A percentile compares a stretch with the other conserved stretches of the same genome.
phyloP scores from a whole-genome alignment of 2,888 invertebrate species.

The Neuroscelio doddi region DNA sequence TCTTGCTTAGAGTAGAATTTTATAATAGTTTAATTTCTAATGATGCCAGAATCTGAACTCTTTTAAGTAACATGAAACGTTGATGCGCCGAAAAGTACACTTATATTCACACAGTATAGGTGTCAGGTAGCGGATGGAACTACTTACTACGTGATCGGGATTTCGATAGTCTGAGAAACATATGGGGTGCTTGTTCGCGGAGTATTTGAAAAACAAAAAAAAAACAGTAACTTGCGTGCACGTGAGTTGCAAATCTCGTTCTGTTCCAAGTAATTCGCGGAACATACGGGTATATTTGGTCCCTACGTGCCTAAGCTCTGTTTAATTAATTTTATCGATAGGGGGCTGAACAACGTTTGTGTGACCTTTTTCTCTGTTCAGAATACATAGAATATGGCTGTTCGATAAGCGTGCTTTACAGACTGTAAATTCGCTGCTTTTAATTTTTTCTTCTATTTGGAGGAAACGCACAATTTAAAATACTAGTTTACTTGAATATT shows the following conservation, averaged over 20 bases:
- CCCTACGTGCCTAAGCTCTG: not conserved
- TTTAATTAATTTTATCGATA: constrained; percentile 41
- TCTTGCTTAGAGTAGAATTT: too few relatives aligned
- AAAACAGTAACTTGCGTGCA: constrained; percentile 37
- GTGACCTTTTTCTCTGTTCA: constrained; percentile 21
- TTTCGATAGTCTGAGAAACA: constrained; percentile 58
- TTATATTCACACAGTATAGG: constrained; percentile 12
- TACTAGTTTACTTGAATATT: too few relatives aligned
- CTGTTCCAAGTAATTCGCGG: constrained; percentile 18
- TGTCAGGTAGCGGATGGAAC: constrained; percentile 45
- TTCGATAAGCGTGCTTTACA: too few relatives aligned
- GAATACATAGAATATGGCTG: constrained; percentile 19
- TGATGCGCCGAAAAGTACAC: constrained; percentile 24
- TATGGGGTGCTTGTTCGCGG: constrained; percentile 43
- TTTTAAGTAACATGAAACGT: not conserved
- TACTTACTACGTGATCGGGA: constrained; percentile 59
- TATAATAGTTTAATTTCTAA: too few relatives aligned
- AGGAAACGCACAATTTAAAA: too few relatives aligned
- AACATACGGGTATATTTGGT: constrained; percentile 37
- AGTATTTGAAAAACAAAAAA: constrained; percentile 35
- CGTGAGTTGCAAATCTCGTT: constrained; percentile 27
- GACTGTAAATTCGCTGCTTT: too few relatives aligned
- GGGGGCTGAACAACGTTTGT: constrained; percentile 30
- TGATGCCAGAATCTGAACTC: too few relatives aligned
- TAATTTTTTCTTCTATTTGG: too few relatives aligned